Base-by-base conservation (phyloP, 2,113 vertebrate species). In the Laticauda laticaudata region DNA sequence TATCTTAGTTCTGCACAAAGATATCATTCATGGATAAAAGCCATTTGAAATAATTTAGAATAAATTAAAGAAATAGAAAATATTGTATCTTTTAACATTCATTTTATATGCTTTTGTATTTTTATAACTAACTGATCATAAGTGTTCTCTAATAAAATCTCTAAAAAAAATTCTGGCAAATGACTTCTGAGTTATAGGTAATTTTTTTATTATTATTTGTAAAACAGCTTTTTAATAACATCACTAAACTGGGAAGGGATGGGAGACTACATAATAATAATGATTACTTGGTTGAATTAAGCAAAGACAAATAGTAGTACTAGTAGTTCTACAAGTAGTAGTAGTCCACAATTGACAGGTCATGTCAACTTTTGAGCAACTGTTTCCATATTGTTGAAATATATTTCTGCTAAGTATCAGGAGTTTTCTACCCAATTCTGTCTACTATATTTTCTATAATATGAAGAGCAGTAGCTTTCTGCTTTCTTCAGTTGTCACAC, bases 1-100 rank as follows among this genome's bases (percentile, higher is more conserved):
- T 89, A 93, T 92, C 92, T 24, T 87, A 94, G 92, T 94, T 95
- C 93, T 93, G 8, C n/a, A 48, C 85, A 45, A 43, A 94, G 51
- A 24, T 93, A 94, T 94, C 94, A 95, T 92, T 95, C 93, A 94
- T 95, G 95, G 92, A 92, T 96, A 96, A 96, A 95, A 96, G 54
- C 85, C 45, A 95, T 95, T 95, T 96, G 89, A 95, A 96, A 95
- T 96, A 93, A 94, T 95, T 93, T 96, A 91, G 94, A 92, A 56
- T 29, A 86, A 95, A 45, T 53, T 34, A 14, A 87, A 95, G 91
- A 93, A 54, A 94, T 57, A 43, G 94, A 96, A 95, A 93, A 95
- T 48, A 95, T 75, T 92, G 93, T 92, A 48, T 59, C 87, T 91
- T 90, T 92, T 93, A 96, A 93, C 94, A 95, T 94, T 96, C 96